Base-by-base conservation (phyloP, 2,113 vertebrate species). In the Gymnocephalus cernua region DNA sequence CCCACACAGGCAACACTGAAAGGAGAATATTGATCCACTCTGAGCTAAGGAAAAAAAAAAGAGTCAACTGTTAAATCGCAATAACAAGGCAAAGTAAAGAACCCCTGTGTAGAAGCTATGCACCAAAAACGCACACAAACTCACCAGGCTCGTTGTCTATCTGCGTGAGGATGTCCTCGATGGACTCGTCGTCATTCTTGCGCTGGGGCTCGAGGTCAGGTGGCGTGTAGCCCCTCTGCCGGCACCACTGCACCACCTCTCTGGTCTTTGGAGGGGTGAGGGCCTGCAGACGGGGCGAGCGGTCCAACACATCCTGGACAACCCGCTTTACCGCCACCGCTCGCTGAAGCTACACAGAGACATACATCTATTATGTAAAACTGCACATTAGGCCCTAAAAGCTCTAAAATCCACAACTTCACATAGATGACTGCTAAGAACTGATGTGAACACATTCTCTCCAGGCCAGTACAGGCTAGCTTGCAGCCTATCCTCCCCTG, bases 131-230 rank as follows among this genome's bases (percentile, higher is more conserved):
- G 62, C 23, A 65, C 23, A 56, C 9, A 81, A 66, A 69, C 93
- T 80, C 61, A 95, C 98, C 98, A 16, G 98, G 97, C 86, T 99
- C 98, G 0, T 88, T 99, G 93, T 99, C 98, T 4, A 99, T 99
- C 93, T 97, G 98, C 0, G 97, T 97, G 72, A 99, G 95, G 77
- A 99, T 97, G 0, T 99, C 98, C 84, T 99, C 98, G 0, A 99
- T 98, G 0, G 98, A 98, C 87, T 99, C 97, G 62, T 97, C 96
- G 0, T 98, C 97, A 0, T 57, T 93, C 14, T 86, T 91, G 84
- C 95, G 78, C 64, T 96, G 84, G 50, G 94, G 95, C 90, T 99
- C 98, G 0, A 97, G 97, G 82, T 99, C 98, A 0, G 97, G 97
- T 0, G 97, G 98, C 0, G 97, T 99, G 90, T 98, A 99, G 77